Percentiles rank a stretch among this genome's conserved stretches.
Conservation (phyloP, 2,797 vertebrate species). For the Bradypodion pumilum region DNA sequence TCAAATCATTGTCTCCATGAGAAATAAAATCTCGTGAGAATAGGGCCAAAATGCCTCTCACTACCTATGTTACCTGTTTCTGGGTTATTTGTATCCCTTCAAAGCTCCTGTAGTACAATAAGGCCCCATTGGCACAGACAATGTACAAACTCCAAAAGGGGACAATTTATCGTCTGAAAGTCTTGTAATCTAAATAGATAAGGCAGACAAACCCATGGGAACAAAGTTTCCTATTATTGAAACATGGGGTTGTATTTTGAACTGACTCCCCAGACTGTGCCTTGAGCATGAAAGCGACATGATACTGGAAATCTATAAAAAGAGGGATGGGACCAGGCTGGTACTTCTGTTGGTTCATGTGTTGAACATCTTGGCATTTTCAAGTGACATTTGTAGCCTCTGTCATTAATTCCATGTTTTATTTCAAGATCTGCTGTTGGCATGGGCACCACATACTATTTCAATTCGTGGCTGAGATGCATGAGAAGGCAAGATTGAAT, state of each 20-base stretch:
- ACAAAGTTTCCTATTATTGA: background rate
- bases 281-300: background rate
- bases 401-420: too few species aligned
- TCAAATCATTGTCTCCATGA: background rate
- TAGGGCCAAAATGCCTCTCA: background rate
- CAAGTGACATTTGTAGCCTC: too few species aligned
- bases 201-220: background rate
- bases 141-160: rapidly evolving
- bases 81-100: background rate
- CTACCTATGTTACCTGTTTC: rapidly evolving
- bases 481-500: too few species aligned
- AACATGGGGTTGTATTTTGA: background rate
- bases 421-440: too few species aligned
- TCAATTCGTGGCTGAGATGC: too few species aligned
- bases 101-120: background rate
- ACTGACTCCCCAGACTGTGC: background rate
- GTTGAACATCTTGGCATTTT: too few species aligned
- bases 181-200: slow-evolving; percentile 3
- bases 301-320: background rate
- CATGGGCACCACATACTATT: too few species aligned
- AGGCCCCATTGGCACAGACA: background rate
- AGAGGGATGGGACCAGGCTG: too few species aligned
- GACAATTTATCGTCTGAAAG: background rate
- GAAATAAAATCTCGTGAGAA: background rate
- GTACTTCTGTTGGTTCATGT: too few species aligned